Percentiles rank a stretch among this genome's conserved stretches.
Conservation (phyloP, 2,888 invertebrate species). For the Periphyllus acericola region DNA sequence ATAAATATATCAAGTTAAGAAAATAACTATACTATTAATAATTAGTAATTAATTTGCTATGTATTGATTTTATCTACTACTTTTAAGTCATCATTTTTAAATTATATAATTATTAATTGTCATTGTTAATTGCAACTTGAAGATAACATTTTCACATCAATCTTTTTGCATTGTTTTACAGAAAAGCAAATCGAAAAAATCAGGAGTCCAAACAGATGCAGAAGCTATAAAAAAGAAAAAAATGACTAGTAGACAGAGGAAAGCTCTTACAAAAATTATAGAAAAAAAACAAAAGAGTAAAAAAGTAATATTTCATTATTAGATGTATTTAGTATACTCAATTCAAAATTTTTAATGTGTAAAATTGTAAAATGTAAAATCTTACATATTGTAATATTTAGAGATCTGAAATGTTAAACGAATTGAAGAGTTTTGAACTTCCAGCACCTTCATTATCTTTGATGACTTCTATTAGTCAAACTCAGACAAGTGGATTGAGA, state of each 20-base stretch:
- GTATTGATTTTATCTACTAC: no score
- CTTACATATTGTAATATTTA: neutral
- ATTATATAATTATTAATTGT: no score
- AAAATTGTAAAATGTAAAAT: no score
- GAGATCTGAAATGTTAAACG: constrained; percentile 53
- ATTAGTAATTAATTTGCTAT: no score
- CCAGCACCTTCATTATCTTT: constrained; percentile 47
- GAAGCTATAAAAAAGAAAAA: constrained; percentile 34
- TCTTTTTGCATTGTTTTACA: neutral
- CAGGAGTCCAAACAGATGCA: neutral
- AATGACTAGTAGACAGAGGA: constrained; percentile 43
- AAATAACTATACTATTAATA: no score
- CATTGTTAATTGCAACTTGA: no score
- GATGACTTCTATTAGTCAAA: constrained; percentile 60
- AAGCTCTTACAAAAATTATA: constrained; percentile 49
- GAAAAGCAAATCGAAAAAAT: constrained; percentile 20
- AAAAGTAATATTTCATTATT: constrained; percentile 22
- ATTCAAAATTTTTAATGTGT: neutral
- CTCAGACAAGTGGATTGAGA: constrained; percentile 52
- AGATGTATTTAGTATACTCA: neutral
- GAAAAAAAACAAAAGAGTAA: constrained; percentile 47
- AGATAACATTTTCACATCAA: no score
- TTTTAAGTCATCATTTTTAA: no score
- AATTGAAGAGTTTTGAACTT: constrained; percentile 49
- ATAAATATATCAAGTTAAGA: no score